Base-by-base conservation (phyloP, 2,113 vertebrate genomes). In the Cygnus buccinator region DNA sequence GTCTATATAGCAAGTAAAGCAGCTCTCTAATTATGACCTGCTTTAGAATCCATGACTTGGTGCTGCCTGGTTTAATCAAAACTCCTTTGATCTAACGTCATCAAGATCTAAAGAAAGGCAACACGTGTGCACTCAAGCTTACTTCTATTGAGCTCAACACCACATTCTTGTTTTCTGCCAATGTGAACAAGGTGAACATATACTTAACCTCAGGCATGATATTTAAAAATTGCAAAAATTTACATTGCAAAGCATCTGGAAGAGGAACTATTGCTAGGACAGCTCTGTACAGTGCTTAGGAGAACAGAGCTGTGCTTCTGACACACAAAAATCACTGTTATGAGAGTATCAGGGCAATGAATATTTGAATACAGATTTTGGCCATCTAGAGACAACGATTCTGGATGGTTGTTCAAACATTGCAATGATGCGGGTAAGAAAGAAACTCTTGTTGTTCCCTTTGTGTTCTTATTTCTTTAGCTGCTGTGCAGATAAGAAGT, bases 41-140 rank as follows among this genome's bases (percentile, higher is more conserved):
- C 11, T 90, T 55, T 5, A 59, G 87, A 92, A 84, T 44, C 15
- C 11, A 41, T 21, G 73, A 71, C 82, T 82, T 62, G 46, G 50
- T 66, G 73, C 79, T 76, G 61, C 58, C 73, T 79, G 77, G 61
- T 91, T 95, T 82, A 84, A 92, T 70, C 66, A 94, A 39, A 91
- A 77, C 58, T 80, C 73, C 61, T 91, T 85, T 80, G 48, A 73
- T 80, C 43, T 68, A 58, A 72, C 23, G 14, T n/a, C 58, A 35
- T 52, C 43, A n/a, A 18, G 63, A 54, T 48, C 48, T 68, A 43
- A 74, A 62, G 68, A 77, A 79, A 74, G 67, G 73, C 62, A 86
- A 73, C 7, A 46, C 1, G 9, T 15, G 58, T 3, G 21, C 2
- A 2, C 35, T 92, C 23, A 65, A 3, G 13, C 2, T 3, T 33